Base-by-base conservation (phyloP, 1,140 invertebrate genomes). In the Drosophila elegans region DNA sequence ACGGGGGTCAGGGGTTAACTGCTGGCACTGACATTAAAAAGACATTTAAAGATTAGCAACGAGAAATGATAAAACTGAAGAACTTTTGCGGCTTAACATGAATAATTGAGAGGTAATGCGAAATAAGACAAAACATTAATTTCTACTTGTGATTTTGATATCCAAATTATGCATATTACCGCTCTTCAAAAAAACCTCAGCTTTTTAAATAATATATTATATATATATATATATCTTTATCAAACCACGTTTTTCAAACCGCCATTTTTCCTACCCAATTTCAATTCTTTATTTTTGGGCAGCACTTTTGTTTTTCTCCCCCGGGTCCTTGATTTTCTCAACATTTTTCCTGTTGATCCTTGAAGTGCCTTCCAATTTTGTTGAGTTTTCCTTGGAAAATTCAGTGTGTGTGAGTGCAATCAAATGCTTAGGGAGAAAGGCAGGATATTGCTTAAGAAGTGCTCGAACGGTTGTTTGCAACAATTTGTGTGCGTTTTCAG, bases 11-110 rank as follows among this genome's bases (percentile, higher is more conserved):
- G 3, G 60, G 29, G 49, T 9, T 63, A 32, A 32, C 6, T 32
- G 29, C 4, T 32, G 29, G 29, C 29, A 32, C 12, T 7, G 42
- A 42, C 36, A 86, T 86, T 86, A 86, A 86, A 86, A 86, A 79
- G 52, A 74, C 79, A 86, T 86, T 89, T 88, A 84, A 80, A 51
- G 53, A 57, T 75, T 57, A 71, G 42, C 67, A 21, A 36, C n/a
- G 36, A 46, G 54, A 27, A 73, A 39, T 52, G 9, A 16, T 5
- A 34, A 39, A 52, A 71, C 32, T 45, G 3, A 7, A 21, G 16
- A 16, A 27, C 56, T 34, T 36, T 32, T 3, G 25, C 16, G 27
- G 27, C 42, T 61, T 66, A 45, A 6, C 21, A 3, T 13, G 13
- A 64, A 76, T 72, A 79, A 72, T 72, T 78, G 75, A 54, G n/a